A percentile compares a stretch with the other conserved stretches of the same genome.
Conservation (phyloP, 2,888 invertebrate genomes). For the Amiota minor region DNA sequence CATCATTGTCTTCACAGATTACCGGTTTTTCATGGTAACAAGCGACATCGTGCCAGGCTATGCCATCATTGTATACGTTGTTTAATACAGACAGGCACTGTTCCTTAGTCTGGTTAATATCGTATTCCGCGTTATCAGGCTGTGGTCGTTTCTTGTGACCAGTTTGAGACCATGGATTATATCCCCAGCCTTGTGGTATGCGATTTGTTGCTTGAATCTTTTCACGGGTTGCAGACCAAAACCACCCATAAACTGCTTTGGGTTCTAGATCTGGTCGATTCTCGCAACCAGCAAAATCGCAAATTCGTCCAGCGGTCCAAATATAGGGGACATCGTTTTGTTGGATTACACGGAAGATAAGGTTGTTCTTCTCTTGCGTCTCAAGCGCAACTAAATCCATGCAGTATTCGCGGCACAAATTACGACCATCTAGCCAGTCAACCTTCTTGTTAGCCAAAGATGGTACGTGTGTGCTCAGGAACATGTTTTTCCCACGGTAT, state of each 20-base stretch:
- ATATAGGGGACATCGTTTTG: conserved; percentile 93
- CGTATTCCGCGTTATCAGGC: conserved; percentile 93
- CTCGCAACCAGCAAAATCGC: conserved; percentile 95
- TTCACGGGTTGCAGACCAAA: conserved; percentile 92
- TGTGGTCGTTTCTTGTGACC: conserved; percentile 92
- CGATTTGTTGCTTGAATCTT: conserved; percentile 89
- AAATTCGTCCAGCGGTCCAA: conserved; percentile 93
- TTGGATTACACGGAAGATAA: conserved; percentile 89
- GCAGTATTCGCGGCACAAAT: conserved; percentile 92
- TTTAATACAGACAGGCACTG: conserved; percentile 90
- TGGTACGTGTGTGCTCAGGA: conserved; percentile 88
- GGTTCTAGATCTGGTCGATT: conserved; percentile 89
- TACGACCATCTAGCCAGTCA: conserved; percentile 93
- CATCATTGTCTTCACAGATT: conserved; percentile 92
- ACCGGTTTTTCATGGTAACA: conserved; percentile 95
- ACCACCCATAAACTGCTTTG: conserved; percentile 90
- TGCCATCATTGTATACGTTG: conserved; percentile 94
- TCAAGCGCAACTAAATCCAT: conserved; percentile 94
- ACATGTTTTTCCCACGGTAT: conserved; percentile 90
- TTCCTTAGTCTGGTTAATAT: conserved; percentile 89
- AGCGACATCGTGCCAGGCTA: conserved; percentile 95
- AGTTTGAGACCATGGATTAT: conserved; percentile 92
- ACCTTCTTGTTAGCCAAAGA: conserved; percentile 85
- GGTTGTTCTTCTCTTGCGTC: conserved; percentile 91
- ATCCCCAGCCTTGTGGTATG: conserved; percentile 77